Percentiles rank a stretch among this genome's conserved stretches.
Evolutionary conservation across 2,797 vertebrate species (phyloP).

Genomic region (Prunella strophiata): DNA sequence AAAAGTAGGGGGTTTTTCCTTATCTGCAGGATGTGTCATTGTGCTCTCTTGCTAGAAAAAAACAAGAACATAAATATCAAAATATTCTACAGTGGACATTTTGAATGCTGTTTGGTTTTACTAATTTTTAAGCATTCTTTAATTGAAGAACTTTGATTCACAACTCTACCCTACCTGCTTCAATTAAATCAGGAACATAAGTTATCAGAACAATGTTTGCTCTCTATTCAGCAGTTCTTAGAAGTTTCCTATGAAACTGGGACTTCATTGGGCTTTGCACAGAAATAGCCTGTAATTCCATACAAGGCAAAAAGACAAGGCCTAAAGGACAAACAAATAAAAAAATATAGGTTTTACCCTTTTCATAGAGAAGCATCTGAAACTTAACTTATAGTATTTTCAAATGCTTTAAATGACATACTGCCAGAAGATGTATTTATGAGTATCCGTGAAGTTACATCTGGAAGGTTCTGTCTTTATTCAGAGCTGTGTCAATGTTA

Average conservation of each 20-base stretch:
- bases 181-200: not conserved
- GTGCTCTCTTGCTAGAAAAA: not conserved
- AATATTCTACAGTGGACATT: not conserved
- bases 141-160: not conserved
- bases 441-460: rapidly evolving
- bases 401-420: not conserved
- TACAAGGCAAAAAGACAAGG: not conserved
- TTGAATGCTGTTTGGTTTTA: not conserved
- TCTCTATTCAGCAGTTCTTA: not conserved
- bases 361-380: not conserved
- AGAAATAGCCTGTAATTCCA: not conserved
- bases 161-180: not conserved
- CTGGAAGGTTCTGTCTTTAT: not conserved
- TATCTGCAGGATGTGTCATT: not conserved
- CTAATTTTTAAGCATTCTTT: not conserved
- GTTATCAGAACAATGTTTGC: not conserved
- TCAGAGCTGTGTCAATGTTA: not conserved
- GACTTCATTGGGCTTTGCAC: not conserved
- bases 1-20: not conserved
- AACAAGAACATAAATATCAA: not conserved
- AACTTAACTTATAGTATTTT: not conserved
- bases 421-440: not conserved
- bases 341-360: not conserved
- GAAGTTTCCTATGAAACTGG: not conserved
- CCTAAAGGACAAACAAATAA: not conserved